Conservation (phyloP, 2,797 vertebrate genomes). For the Pangasius larnaudii region DNA sequence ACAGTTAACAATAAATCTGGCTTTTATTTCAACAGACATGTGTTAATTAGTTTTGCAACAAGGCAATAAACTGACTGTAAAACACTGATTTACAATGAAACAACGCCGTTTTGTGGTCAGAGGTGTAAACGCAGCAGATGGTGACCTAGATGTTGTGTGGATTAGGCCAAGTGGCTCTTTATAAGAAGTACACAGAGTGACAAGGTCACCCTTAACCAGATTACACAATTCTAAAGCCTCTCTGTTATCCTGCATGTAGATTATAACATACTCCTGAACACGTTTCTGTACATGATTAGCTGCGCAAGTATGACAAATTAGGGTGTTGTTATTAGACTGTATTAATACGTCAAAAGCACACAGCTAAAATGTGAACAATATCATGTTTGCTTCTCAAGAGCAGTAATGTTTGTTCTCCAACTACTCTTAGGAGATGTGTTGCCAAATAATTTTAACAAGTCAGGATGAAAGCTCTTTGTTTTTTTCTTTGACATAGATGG, state of each 20-base stretch:
- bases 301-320: neutral
- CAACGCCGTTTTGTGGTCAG: slow-evolving; percentile 59
- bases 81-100: slow-evolving; percentile 33
- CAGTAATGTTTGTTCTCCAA: neutral
- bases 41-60: neutral
- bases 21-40: neutral
- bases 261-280: slow-evolving; percentile 22
- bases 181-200: slow-evolving; percentile 61
- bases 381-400: neutral
- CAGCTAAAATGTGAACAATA: neutral
- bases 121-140: slow-evolving; percentile 66
- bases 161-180: slow-evolving; percentile 68
- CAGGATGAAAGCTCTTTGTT: neutral
- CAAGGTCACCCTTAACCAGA: slow-evolving; percentile 67
- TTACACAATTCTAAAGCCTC: slow-evolving; percentile 58
- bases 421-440: neutral
- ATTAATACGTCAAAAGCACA: neutral
- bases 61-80: neutral
- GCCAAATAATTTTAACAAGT: neutral
- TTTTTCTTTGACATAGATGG: neutral
- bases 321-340: neutral
- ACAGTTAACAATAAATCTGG: neutral
- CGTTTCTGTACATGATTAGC: slow-evolving; percentile 7
- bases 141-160: slow-evolving; percentile 66
- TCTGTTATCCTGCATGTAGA: slow-evolving; percentile 36